These are phyloP conservation scores for Halictus ligatus DNA, from an alignment of 2,888 invertebrate species.

Conservation along the genomic window DNA sequence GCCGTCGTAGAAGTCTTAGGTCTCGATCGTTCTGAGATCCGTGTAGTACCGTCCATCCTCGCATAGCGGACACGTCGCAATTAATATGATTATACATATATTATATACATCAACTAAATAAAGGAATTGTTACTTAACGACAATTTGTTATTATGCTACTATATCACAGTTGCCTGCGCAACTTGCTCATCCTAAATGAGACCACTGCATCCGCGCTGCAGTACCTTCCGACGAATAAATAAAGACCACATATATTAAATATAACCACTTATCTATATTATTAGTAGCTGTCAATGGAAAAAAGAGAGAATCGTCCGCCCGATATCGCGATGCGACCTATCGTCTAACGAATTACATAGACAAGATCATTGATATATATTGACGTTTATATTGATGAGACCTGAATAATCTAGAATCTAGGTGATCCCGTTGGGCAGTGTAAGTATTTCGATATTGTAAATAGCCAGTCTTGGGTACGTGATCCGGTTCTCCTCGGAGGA, in stretches of 20 bases:
- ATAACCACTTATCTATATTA: slow-evolving; percentile 61
- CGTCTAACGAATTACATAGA: slow-evolving; percentile 25
- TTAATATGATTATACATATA: slow-evolving; percentile 34
- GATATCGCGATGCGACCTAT: slow-evolving; percentile 17
- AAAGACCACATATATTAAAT: slow-evolving; percentile 69
- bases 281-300: slow-evolving; percentile 54
- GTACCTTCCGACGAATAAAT: slow-evolving; percentile 66
- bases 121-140: slow-evolving; percentile 60
- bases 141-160: slow-evolving; percentile 76
- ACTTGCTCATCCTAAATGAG: slow-evolving; percentile 68
- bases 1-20: slow-evolving; percentile 24
- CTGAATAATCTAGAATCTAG: slow-evolving; percentile 31
- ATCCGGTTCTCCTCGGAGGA: slow-evolving; percentile 33
- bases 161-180: slow-evolving; percentile 81
- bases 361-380: slow-evolving; percentile 32
- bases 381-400: slow-evolving; percentile 15
- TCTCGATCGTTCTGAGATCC: slow-evolving; percentile 33
- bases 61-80: slow-evolving; percentile 25
- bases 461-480: slow-evolving; percentile 55
- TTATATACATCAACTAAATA: slow-evolving; percentile 66
- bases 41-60: slow-evolving; percentile 17
- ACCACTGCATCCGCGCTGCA: slow-evolving; percentile 54
- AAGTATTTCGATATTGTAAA: slow-evolving; percentile 50
- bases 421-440: slow-evolving; percentile 62
- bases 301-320: not conserved